Percentiles rank a stretch among this genome's conserved stretches.
These are phyloP conservation scores for Chrosomus eos DNA, from an alignment of 2,797 vertebrate genomes.

Conservation along the genomic window DNA sequence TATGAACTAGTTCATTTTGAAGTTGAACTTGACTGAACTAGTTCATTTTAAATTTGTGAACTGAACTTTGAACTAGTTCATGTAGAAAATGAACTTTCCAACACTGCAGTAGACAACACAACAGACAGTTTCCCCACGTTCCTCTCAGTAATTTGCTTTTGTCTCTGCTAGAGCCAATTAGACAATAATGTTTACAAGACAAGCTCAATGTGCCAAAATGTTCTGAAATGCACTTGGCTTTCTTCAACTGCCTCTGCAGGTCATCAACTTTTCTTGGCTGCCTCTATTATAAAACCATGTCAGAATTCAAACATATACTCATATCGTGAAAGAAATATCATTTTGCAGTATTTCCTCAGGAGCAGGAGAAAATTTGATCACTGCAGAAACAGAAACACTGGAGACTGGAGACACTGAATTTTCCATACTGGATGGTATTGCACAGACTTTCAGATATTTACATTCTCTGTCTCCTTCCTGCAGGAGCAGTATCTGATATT, in stretches of 20 bases:
- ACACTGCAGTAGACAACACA: not conserved
- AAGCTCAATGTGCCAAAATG: not conserved
- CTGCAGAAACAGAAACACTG: not conserved
- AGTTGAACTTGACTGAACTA: too few relatives aligned
- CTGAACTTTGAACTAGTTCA: too few relatives aligned
- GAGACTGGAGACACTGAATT: not conserved
- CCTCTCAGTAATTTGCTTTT: slow-evolving; percentile 14
- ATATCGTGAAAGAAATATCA: not conserved
- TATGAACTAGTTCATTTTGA: too few relatives aligned
- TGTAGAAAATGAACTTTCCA: too few relatives aligned
- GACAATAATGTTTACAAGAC: slow-evolving; percentile 24
- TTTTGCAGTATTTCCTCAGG: not conserved
- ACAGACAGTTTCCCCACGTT: not conserved
- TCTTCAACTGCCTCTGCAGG: not conserved
- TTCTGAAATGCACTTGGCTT: slow-evolving; percentile 22
- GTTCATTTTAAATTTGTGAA: too few relatives aligned
- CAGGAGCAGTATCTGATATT: slow-evolving; percentile 39
- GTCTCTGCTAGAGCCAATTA: slow-evolving; percentile 1
- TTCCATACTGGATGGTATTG: not conserved
- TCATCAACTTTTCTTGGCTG: not conserved
- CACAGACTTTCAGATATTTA: slow-evolving; percentile 26
- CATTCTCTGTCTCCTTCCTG: slow-evolving; percentile 35
- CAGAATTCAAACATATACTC: not conserved
- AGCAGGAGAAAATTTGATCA: not conserved
- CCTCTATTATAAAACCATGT: not conserved